Base-by-base conservation (phyloP, 2,113 vertebrate genomes). In the Urocolius indicus region DNA sequence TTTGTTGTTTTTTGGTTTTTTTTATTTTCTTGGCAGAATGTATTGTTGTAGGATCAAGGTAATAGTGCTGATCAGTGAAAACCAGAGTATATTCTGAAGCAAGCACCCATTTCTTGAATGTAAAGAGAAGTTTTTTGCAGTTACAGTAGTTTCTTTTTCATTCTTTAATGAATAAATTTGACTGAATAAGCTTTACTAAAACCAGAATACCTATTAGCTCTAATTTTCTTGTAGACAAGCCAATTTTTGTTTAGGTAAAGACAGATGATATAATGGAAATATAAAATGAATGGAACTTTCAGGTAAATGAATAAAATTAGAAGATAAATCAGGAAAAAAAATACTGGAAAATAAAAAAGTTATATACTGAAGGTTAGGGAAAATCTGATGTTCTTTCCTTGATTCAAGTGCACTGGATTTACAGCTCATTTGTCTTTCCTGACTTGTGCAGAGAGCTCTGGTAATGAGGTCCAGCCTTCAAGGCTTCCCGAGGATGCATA, bases 381-480 rank as follows among this genome's bases (percentile, higher is more conserved):
- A 63, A 24, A 76, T 63, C 13, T 57, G 10, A 29, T 59, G 5
- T 59, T 2, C 12, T 85, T 79, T 71, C 29, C 38, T 82, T 34
- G 26, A 55, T 59, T 58, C 4, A 34, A 0, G 29, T 59, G 27
- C 22, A 24, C 9, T 45, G 27, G 27, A 36, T 74, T 84, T 81
- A 49, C 17, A 67, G 12, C 17, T 78, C 3, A 1, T 16, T 66
- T 6, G 1, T 74, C 24, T n/a, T 48, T 62, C 36, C 24, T 13
- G 4, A 74, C 38, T 0, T 6, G 14, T 1, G 0, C 14, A 41
- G 11, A 5, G 30, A 83, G 34, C 19, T 45, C 26, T 88, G 29
- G 11, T 49, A 52, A 61, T 14, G 20, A 63, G 7, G 14, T n/a
- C 5, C 18, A 51, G 43, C 10, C 57, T 63, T 67, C 18, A 41